Conservation (phyloP, 2,888 invertebrate species). For the Patella ulyssiponensis region DNA sequence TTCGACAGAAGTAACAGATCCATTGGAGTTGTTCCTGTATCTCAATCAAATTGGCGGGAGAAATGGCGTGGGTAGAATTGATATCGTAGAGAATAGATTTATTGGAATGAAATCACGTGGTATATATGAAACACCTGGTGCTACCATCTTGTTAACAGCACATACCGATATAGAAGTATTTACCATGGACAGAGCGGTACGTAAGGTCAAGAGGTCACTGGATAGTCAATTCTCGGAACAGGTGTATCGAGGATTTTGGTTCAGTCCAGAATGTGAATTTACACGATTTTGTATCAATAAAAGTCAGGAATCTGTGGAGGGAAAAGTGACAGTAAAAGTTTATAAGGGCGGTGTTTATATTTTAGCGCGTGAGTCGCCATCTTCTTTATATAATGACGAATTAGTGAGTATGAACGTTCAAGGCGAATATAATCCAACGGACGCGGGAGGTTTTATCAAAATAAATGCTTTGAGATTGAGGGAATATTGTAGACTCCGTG, state of each 20-base stretch:
- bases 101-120: conserved; percentile 81
- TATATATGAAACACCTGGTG: conserved; percentile 87
- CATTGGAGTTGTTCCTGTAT: conserved; percentile 78
- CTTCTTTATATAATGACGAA: conserved; percentile 27
- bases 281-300: conserved; percentile 80
- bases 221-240: conserved; percentile 84
- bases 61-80: conserved; percentile 86
- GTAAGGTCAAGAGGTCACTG: conserved; percentile 81
- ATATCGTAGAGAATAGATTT: conserved; percentile 89
- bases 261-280: conserved; percentile 85
- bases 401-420: conserved; percentile 81
- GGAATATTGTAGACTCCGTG: too few relatives aligned
- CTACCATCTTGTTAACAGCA: conserved; percentile 81
- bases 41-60: conserved; percentile 83
- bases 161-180: conserved; percentile 86
- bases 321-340: conserved; percentile 80
- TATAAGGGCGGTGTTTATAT: conserved; percentile 82
- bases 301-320: conserved; percentile 82
- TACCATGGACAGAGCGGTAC: conserved; percentile 84
- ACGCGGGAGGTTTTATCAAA: conserved; percentile 89
- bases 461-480: conserved; percentile 79
- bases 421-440: conserved; percentile 83
- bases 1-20: conserved; percentile 69
- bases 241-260: conserved; percentile 90
- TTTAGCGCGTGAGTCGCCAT: conserved; percentile 76